Evolutionary conservation across 2,797 vertebrate genomes (phyloP), one percentile per base, ranked within the genome.

Genomic region (Sebastes vulpes): DNA sequence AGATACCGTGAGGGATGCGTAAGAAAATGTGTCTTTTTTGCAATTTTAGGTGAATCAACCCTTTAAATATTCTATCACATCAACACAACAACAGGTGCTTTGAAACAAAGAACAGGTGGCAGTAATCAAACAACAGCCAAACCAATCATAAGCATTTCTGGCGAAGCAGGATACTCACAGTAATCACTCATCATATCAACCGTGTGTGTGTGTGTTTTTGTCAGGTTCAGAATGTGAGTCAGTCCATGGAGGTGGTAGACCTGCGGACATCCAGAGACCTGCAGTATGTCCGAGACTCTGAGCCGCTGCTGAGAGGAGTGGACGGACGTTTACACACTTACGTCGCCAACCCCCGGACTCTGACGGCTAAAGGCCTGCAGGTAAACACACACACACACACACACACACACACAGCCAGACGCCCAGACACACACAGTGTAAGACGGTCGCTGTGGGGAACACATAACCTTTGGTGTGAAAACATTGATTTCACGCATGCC

Each of bases 141-240:
- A 76, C 11, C 52, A 59, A 52, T 59, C 68, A 76, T 21, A 26
- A 57, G 29, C 56, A 46, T 75, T 79, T 73, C 26, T 50, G 72
- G 26, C 21, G 2, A 57, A 23, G 42, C 10, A 6, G n/a, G 16
- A n/a, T 38, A 16, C 5, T 18, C 26, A 31, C 26, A 59, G 11
- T 54, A n/a, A 66, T 75, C 20, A 42, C 60, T 72, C 31, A 78
- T 32, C 23, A 57, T 46, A 50, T 72, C 8, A 57, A 68, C 14
- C 42, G 23, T 59, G 26, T 75, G 26, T 80, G 57, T 77, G 64
- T 81, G 21, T 71, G 26, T 75, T 12, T 46, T 25, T 54, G 56
- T 80, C 90, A 99, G 98, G 97, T 99, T 65, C 98, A 99, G 96
- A 99, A 99, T 56, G 97, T 99, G 96, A 98, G 98, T 84, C 98